A percentile compares a stretch with the other conserved stretches of the same genome.
These are phyloP conservation scores for Drosophila azteca DNA, from an alignment of 1,140 invertebrate species.

Conservation along the genomic window DNA sequence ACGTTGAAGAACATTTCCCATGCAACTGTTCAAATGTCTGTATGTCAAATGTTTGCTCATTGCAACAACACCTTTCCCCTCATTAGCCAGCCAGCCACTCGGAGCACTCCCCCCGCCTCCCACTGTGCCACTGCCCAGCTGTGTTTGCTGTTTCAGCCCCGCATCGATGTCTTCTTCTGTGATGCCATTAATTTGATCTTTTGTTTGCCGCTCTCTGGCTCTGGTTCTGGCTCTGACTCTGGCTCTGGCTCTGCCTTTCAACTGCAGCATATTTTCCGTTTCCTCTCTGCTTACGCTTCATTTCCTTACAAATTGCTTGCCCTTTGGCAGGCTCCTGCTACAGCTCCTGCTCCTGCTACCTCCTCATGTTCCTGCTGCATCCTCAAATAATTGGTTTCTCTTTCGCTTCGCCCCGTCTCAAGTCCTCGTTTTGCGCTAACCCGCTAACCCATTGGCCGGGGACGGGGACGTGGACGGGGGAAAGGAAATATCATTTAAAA, in stretches of 20 bases:
- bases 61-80: conserved; percentile 33
- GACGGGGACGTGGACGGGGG: background rate
- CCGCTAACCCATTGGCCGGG: conserved; percentile 28
- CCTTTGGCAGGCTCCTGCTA: conserved; percentile 29
- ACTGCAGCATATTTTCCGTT: conserved; percentile 39
- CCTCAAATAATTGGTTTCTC: conserved; percentile 68
- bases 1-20: background rate
- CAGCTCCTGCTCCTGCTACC: too few species aligned
- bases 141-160: conserved; percentile 46
- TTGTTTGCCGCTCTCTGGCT: conserved; percentile 51
- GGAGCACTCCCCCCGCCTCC: background rate
- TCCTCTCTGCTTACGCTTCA: conserved; percentile 28
- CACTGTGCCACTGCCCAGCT: conserved; percentile 33
- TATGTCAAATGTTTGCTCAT: conserved; percentile 60
- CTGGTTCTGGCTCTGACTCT: too few species aligned
- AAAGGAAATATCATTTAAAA: conserved; percentile 75
- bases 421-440: conserved; percentile 20
- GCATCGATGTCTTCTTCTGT: conserved; percentile 25
- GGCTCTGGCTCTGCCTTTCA: conserved; percentile 35
- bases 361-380: conserved; percentile 2
- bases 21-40: conserved; percentile 72
- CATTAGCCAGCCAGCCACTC: background rate
- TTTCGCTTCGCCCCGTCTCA: background rate
- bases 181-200: conserved; percentile 77
- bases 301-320: conserved; percentile 59